These are phyloP conservation scores for Heliconius congener DNA, from an alignment of 1,140 invertebrate genomes.

Conservation along the genomic window DNA sequence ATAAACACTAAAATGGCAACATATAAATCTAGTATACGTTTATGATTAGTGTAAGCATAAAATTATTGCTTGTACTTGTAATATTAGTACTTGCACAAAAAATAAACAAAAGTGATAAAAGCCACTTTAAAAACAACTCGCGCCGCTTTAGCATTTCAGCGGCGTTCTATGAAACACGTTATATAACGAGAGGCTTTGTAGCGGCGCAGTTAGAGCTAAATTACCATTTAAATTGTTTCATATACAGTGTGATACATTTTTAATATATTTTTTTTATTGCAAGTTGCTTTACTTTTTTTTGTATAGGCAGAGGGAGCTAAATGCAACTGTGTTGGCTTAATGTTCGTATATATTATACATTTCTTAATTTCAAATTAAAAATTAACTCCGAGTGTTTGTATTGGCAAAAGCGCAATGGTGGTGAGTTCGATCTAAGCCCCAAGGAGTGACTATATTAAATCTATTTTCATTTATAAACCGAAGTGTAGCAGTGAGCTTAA, in stretches of 20 bases:
- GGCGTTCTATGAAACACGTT: conserved; percentile 3
- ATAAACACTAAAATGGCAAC: too few relatives aligned
- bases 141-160: background rate
- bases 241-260: conserved; percentile 21
- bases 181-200: conserved; percentile 17
- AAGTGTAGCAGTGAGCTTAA: too few relatives aligned
- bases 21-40: background rate
- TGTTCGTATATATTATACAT: too few relatives aligned
- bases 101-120: conserved; percentile 5
- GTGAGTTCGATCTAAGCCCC: too few relatives aligned
- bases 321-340: too few relatives aligned
- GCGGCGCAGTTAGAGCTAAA: conserved; percentile 28
- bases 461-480: too few relatives aligned
- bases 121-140: conserved; percentile 11
- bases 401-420: too few relatives aligned
- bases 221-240: conserved; percentile 46
- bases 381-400: too few relatives aligned
- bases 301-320: background rate
- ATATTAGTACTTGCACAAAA: background rate
- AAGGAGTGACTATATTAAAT: too few relatives aligned
- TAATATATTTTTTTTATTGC: background rate
- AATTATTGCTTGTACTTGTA: too few relatives aligned
- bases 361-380: too few relatives aligned
- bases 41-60: background rate
- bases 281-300: background rate